Conservation (phyloP, 2,797 vertebrate genomes). For the Tapirus indicus region DNA sequence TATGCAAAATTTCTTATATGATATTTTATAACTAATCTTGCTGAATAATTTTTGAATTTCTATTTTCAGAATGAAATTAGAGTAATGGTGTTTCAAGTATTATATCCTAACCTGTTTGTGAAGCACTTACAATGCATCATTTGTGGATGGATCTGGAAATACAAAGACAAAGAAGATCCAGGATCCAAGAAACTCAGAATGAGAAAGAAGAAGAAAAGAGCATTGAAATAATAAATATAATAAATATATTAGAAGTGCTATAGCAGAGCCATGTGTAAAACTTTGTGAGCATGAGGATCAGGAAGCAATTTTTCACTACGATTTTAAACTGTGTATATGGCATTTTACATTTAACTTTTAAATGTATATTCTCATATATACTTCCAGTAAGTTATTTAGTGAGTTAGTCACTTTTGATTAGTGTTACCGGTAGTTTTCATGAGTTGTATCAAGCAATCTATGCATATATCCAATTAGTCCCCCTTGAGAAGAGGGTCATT, state of each 20-base stretch:
- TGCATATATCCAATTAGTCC: not conserved
- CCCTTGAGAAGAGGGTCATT: not conserved
- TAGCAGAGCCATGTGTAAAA: not conserved
- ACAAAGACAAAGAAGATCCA: slow-evolving; percentile 10
- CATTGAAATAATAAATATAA: not conserved
- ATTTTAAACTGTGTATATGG: not conserved
- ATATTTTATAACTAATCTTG: slow-evolving; percentile 26
- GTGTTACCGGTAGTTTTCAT: not conserved
- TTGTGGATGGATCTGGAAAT: not conserved
- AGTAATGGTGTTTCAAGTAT: not conserved
- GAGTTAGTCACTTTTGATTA: not conserved
- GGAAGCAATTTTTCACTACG: not conserved
- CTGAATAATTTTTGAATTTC: slow-evolving; percentile 32
- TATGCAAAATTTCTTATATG: not conserved
- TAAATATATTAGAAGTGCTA: not conserved
- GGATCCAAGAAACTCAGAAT: not conserved
- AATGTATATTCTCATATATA: not conserved
- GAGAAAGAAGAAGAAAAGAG: not conserved
- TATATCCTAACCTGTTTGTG: not conserved
- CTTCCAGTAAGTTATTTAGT: not conserved
- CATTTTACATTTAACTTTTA: slow-evolving; percentile 58
- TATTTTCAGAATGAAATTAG: slow-evolving; percentile 41
- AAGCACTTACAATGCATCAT: not conserved
- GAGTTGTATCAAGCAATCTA: not conserved
- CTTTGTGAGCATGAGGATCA: not conserved